phyloP scores from a whole-genome alignment of 2,888 invertebrate genomes.

The Dasypolia templi region DNA sequence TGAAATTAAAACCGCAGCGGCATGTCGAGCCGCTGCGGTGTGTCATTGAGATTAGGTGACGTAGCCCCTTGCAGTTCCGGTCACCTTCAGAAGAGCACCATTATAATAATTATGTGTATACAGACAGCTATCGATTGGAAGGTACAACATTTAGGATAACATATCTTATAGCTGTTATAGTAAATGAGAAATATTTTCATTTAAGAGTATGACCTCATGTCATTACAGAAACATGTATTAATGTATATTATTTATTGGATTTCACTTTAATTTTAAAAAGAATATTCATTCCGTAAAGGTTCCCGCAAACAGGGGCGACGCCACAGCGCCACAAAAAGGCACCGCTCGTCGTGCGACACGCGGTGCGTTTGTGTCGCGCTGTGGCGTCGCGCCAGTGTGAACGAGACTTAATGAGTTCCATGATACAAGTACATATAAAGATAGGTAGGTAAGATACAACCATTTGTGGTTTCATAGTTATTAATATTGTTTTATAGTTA shows the following conservation, averaged over 20 bases:
- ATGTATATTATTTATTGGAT: conserved; percentile 2
- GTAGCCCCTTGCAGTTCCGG: not conserved
- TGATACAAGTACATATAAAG: not conserved
- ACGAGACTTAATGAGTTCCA: conserved; percentile 1
- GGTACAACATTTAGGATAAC: not conserved
- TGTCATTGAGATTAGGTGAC: not conserved
- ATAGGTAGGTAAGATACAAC: not conserved
- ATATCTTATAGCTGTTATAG: conserved; percentile 1
- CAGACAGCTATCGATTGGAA: not conserved
- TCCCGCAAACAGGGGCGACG: no score
- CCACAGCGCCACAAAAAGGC: no score
- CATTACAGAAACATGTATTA: conserved; percentile 9
- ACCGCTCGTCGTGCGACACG: no score
- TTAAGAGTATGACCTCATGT: not conserved
- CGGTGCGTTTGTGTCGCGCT: no score
- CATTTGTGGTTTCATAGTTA: not conserved
- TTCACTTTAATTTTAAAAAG: conserved; percentile 5
- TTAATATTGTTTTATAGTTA: conserved; percentile 26
- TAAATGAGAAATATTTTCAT: conserved; percentile 6
- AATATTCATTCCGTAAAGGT: not conserved
- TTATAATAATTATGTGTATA: not conserved
- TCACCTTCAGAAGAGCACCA: not conserved
- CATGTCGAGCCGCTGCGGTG: no score
- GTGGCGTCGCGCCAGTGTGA: no score
- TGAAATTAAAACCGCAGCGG: not conserved